phyloP scores from a whole-genome alignment of 2,113 vertebrate genomes.

The Chaetorhynchus papuensis region DNA sequence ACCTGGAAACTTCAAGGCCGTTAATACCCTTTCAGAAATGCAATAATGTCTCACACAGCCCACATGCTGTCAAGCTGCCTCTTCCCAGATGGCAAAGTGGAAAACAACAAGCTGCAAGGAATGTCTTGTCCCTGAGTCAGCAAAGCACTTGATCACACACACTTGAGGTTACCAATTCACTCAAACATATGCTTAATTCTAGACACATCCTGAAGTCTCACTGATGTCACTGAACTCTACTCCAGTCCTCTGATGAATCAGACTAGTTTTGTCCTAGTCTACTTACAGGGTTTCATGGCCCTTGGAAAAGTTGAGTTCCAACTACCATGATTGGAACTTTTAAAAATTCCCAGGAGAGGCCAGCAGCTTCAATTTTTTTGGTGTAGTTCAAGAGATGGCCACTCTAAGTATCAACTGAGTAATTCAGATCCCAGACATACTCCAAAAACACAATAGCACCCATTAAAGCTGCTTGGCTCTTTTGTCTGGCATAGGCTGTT shows the following conservation, averaged over 20 bases:
- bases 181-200: neutral
- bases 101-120: constrained; percentile 45
- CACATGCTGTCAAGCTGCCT: constrained; percentile 33
- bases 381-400: neutral
- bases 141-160: constrained; percentile 4
- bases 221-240: neutral
- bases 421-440: neutral
- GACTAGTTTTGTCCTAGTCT: neutral
- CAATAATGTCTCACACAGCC: constrained; percentile 46
- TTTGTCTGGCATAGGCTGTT: neutral
- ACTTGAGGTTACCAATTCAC: constrained; percentile 13
- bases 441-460: neutral
- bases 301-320: neutral
- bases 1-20: neutral
- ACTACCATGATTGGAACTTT: neutral
- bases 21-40: neutral
- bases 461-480: neutral
- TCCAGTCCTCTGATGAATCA: neutral
- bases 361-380: neutral
- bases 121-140: constrained; percentile 44
- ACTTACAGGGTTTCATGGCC: neutral
- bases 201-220: neutral
- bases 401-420: neutral
- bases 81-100: constrained; percentile 50
- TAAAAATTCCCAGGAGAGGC: neutral